Base-by-base conservation (phyloP, 53 echinoderm and acorn worm species). In the Luidia sarsii region DNA sequence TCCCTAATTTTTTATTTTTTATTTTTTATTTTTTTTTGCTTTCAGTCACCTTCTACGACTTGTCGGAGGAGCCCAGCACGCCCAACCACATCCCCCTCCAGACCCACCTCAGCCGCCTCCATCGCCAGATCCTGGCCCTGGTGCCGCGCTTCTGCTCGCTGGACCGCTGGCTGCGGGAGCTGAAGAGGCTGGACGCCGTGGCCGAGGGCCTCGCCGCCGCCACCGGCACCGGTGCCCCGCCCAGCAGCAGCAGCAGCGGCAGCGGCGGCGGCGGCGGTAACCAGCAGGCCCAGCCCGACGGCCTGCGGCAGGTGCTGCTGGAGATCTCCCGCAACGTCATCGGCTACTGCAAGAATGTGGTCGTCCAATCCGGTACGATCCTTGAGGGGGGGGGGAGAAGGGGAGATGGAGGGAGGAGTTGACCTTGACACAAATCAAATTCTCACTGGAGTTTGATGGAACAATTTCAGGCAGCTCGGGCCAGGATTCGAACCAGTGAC, bases 331-430 rank as follows among this genome's bases (percentile, higher is more conserved):
- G 83, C 28, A 94, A 94, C 61, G 64, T 99, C 16, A 77, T 94
- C 29, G 94, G 89, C n/a, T 99, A 99, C 82, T 99, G 99, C 79
- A 82, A 94, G n/a, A 87, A 91, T 11, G 86, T 91, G 4, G 94
- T 94, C 0, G 77, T 84, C 55, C 77, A 82, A 63, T 85, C 99
- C 84, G 94, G 94, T 94, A 67, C 9, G 67, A 20, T 33, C 24
- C 2, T 22, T 2, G n/a, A 35, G 5, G 55, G 11, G 27, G n/a
- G 11, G 49, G 37, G 2, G n/a, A n/a, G n/a, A n/a, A n/a, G n/a
- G n/a, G n/a, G n/a, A n/a, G n/a, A n/a, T n/a, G n/a, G n/a, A n/a
- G n/a, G n/a, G n/a, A n/a, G n/a, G n/a, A n/a, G n/a, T n/a, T n/a
- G n/a, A n/a, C n/a, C n/a, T n/a, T n/a, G n/a, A n/a, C n/a, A n/a